A percentile compares a stretch with the other conserved stretches of the same genome.
Conservation (phyloP, 2,888 invertebrate genomes). For the Hecatera dysodea region DNA sequence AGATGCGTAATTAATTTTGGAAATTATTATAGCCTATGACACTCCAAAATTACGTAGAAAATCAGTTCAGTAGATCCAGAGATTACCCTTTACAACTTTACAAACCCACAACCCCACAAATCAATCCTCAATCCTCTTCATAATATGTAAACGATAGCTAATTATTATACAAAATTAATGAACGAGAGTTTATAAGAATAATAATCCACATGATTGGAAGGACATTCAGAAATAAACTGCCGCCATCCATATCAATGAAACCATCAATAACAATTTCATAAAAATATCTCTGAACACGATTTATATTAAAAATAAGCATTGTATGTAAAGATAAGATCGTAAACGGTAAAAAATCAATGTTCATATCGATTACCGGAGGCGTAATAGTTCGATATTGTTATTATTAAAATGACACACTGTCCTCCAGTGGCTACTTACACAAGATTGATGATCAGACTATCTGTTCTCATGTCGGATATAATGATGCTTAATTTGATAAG, state of each 20-base stretch:
- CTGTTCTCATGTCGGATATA: conserved; percentile 63
- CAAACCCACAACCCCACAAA: too few relatives aligned
- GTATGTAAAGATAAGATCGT: conserved; percentile 62
- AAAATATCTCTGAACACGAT: conserved; percentile 36
- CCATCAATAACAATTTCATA: conserved; percentile 57
- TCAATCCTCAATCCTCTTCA: too few relatives aligned
- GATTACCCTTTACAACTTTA: too few relatives aligned
- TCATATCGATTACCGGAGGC: conserved; percentile 57
- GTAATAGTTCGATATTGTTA: conserved; percentile 67
- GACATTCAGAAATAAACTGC: conserved; percentile 22
- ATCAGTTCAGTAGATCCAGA: too few relatives aligned
- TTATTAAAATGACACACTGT: conserved; percentile 69
- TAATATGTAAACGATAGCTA: background rate
- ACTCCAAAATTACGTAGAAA: too few relatives aligned
- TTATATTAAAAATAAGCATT: conserved; percentile 61
- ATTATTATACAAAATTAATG: too few relatives aligned
- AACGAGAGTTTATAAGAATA: too few relatives aligned
- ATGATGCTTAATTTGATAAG: conserved; percentile 62
- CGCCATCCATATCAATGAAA: conserved; percentile 41
- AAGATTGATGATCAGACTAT: conserved; percentile 72
- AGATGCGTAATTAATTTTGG: too few relatives aligned
- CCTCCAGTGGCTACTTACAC: conserved; percentile 64
- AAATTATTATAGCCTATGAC: too few relatives aligned
- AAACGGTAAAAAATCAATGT: conserved; percentile 69
- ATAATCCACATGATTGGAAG: too few relatives aligned